Evolutionary conservation across 2,113 vertebrate species (phyloP).

Genomic region (Pongo pygmaeus): DNA sequence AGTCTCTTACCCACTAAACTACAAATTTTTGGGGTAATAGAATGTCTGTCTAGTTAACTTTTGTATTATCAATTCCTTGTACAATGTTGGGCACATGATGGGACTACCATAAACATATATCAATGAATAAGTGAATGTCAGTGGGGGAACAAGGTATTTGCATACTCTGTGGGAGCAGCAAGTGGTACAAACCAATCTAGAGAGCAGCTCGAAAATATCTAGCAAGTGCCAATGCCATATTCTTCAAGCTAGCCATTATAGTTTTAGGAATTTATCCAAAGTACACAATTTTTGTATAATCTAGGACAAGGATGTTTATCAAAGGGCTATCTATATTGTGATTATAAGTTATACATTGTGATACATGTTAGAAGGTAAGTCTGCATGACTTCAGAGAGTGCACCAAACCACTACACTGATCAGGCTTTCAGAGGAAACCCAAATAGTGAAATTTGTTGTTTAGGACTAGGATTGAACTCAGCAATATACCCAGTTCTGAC

Average conservation of each 20-base stretch:
- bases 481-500: not conserved
- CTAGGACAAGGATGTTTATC: not conserved
- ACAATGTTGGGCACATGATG: not conserved
- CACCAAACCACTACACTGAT: not conserved
- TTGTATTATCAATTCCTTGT: not conserved
- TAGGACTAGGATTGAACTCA: not conserved
- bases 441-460: not conserved
- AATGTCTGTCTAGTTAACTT: not conserved
- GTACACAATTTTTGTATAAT: not conserved
- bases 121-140: not conserved
- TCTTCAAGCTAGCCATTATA: not conserved
- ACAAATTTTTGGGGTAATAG: not conserved
- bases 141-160: not conserved
- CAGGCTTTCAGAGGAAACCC: not conserved
- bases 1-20: not conserved
- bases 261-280: not conserved
- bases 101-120: not conserved
- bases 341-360: not conserved
- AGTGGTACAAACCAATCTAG: not conserved
- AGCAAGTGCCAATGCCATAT: not conserved
- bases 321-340: not conserved
- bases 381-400: not conserved
- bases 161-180: not conserved
- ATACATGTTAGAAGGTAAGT: not conserved
- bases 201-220: not conserved